A percentile compares a stretch with the other conserved stretches of the same genome.
Conservation (phyloP, 2,113 vertebrate genomes). For the Tetrao urogallus region DNA sequence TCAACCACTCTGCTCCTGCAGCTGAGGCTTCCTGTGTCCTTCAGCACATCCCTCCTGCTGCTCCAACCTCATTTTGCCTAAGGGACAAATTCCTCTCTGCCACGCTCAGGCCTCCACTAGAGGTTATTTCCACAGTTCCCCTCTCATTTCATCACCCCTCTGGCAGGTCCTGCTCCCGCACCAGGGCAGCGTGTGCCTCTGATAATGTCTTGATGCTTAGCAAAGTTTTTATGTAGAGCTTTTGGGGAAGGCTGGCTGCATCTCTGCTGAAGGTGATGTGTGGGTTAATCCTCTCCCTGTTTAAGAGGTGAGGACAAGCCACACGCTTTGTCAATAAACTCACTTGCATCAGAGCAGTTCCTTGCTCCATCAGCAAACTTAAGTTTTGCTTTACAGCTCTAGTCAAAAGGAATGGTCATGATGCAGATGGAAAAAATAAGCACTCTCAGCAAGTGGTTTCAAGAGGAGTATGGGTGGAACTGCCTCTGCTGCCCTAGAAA, state of each 20-base stretch:
- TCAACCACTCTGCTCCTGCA: neutral
- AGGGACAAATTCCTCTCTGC: neutral
- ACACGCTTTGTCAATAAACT: neutral
- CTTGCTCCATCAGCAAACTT: rapidly evolving
- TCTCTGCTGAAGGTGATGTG: neutral
- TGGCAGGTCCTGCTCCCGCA: neutral
- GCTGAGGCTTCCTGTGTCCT: neutral
- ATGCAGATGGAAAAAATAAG: neutral
- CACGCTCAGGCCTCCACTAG: neutral
- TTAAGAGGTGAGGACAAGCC: neutral
- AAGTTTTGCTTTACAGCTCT: neutral
- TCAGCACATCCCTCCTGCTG: neutral
- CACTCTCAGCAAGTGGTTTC: neutral
- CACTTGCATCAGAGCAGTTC: neutral
- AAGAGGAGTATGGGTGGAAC: neutral
- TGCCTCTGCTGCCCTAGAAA: neutral
- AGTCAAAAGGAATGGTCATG: neutral
- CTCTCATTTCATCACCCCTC: neutral
- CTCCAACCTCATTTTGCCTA: neutral
- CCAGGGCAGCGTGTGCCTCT: neutral
- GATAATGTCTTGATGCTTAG: no score
- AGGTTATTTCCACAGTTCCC: neutral
- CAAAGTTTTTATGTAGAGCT: rapidly evolving
- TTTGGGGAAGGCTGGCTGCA: neutral
- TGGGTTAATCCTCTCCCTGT: neutral